A percentile compares a stretch with the other conserved stretches of the same genome.
These are phyloP conservation scores for Tetragonisca angustula DNA, from an alignment of 2,888 invertebrate genomes.

Conservation along the genomic window DNA sequence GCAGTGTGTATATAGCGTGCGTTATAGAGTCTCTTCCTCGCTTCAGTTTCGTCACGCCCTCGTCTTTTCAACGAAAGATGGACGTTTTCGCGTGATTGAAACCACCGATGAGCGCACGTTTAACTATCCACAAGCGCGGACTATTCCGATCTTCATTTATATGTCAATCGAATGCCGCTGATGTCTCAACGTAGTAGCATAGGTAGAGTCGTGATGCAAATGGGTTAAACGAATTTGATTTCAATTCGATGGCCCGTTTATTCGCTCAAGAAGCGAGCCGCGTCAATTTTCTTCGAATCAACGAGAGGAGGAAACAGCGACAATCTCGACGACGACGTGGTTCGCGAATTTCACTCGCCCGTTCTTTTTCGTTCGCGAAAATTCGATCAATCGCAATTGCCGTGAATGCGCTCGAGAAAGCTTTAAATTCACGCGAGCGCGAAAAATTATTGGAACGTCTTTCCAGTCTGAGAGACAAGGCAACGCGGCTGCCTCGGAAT, in stretches of 20 bases:
- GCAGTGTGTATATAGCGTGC: no score
- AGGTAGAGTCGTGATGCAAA: no score
- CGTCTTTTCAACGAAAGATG: no score
- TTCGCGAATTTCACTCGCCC: constrained; percentile 11
- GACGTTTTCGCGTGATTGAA: no score
- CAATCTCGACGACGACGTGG: constrained; percentile 6
- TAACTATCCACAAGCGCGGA: no score
- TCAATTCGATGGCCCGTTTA: not conserved
- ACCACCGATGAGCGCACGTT: no score
- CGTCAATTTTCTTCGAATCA: constrained; percentile 29
- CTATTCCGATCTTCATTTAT: no score
- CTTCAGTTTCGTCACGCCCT: no score
- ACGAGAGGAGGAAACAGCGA: constrained; percentile 19
- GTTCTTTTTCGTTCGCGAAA: constrained; percentile 44
- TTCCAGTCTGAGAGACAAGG: no score
- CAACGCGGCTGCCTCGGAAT: not conserved
- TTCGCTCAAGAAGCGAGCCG: not conserved
- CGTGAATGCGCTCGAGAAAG: constrained; percentile 21
- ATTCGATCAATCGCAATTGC: constrained; percentile 50
- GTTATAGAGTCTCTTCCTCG: no score
- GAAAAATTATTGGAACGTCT: constrained; percentile 34
- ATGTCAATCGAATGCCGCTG: no score
- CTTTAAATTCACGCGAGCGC: constrained; percentile 54
- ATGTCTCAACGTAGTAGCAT: no score
- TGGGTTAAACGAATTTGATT: not conserved